phyloP scores from a whole-genome alignment of 2,113 vertebrate genomes.

The Lamprotornis superbus region DNA sequence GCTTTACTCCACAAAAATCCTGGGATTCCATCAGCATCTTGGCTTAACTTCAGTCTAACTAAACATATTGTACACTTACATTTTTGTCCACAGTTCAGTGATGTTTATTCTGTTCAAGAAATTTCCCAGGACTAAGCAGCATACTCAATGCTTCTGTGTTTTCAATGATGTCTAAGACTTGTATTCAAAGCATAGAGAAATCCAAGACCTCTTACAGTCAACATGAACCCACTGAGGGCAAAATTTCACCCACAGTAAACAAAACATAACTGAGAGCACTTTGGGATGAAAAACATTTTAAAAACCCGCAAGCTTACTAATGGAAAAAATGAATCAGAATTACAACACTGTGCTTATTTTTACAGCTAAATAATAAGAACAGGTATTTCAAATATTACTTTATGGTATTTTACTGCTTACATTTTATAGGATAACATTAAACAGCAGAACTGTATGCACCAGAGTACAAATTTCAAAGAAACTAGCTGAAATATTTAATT shows the following conservation, averaged over 20 bases:
- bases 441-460: background rate
- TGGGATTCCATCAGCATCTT: background rate
- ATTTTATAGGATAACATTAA: background rate
- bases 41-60: background rate
- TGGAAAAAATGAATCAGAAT: background rate
- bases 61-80: background rate
- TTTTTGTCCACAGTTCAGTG: background rate
- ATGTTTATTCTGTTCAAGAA: background rate
- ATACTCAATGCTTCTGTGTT: background rate
- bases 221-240: accelerated
- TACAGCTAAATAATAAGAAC: background rate
- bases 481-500: background rate
- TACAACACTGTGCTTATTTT: background rate
- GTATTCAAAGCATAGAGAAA: background rate
- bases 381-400: background rate
- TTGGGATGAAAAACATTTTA: background rate
- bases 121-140: background rate
- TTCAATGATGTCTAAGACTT: background rate
- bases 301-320: background rate
- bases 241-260: background rate
- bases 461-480: background rate
- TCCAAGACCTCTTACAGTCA: background rate
- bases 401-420: background rate
- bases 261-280: background rate
- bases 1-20: background rate